Evolutionary conservation across 2,888 invertebrate genomes (phyloP), one percentile per base, ranked within the genome.

Genomic region (Alitta virens): DNA sequence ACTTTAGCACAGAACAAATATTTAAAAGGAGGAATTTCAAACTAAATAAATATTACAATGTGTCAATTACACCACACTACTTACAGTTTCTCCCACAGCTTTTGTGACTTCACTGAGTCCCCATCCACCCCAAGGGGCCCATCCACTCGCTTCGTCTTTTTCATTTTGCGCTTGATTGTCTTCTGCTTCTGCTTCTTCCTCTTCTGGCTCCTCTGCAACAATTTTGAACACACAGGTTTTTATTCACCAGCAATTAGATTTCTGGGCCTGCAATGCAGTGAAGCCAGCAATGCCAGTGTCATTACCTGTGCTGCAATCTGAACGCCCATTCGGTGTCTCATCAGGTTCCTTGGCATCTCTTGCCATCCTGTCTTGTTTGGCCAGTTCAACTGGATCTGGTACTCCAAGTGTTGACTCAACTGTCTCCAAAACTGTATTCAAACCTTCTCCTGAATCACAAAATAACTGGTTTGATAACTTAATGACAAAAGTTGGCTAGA

Each of bases 321-420:
- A 24, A 7, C 27, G 59, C 42, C 9, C 56, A 56, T 56, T 66
- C 5, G 40, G 40, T 16, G 27, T 51, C 66, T 50, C 55, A 56
- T 56, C 46, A 9, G 57, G 57, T 23, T 57, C 57, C 57, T 57
- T 59, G 27, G 46, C 60, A 3, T 42, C 46, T 23, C 42, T 33
- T 14, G 60, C 54, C 1, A 43, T 24, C 38, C 33, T 53, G 18
- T 60, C 46, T n/a, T 21, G 21, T 42, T 57, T 55, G 0, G 89
- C 91, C 61, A 92, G 74, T 75, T 92, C 90, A 76, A 88, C 90
- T 0, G 94, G 91, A 73, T 91, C 88, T 0, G 93, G 92, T 0
- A 89, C 90, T 2, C 92, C 93, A 40, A 95, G 89, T 16, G 90
- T 87, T 46, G 87, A 87, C 84, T 94, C 94, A 16, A 85, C 83